Conservation (phyloP, 2,888 invertebrate species). For the Crocallis elinguaria region DNA sequence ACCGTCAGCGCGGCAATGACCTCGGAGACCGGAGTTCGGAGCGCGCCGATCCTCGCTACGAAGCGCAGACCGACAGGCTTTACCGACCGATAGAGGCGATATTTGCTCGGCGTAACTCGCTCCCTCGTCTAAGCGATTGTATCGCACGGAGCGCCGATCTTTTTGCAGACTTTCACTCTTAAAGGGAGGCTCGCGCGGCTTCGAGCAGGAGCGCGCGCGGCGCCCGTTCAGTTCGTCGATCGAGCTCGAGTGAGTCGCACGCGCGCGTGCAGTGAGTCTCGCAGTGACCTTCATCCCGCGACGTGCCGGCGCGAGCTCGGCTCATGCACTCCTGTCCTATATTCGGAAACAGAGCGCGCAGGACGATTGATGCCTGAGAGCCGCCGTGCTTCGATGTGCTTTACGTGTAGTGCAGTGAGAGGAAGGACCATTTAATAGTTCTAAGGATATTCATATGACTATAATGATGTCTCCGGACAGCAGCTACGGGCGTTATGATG, state of each 20-base stretch:
- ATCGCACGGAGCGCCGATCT: slow-evolving; percentile 80
- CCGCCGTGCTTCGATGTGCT: slow-evolving; percentile 68
- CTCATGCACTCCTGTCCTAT: slow-evolving; percentile 75
- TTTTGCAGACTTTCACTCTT: slow-evolving; percentile 86
- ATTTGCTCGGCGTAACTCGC: slow-evolving; percentile 70
- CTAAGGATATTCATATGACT: slow-evolving; percentile 63
- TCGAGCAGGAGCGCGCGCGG: slow-evolving; percentile 75
- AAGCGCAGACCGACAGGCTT: slow-evolving; percentile 82
- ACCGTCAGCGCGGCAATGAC: slow-evolving; percentile 90
- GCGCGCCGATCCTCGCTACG: slow-evolving; percentile 88
- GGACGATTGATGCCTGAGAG: slow-evolving; percentile 56
- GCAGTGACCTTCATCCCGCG: slow-evolving; percentile 80
- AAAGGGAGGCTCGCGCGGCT: slow-evolving; percentile 74
- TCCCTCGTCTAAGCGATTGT: slow-evolving; percentile 76
- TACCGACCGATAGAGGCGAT: slow-evolving; percentile 79
- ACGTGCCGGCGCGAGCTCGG: slow-evolving; percentile 66
- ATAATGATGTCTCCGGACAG: slow-evolving; percentile 89
- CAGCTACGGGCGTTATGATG: slow-evolving; percentile 84
- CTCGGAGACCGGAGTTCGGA: slow-evolving; percentile 92
- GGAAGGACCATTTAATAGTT: slow-evolving; percentile 63
- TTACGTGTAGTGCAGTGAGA: slow-evolving; percentile 78
- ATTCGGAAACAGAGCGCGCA: slow-evolving; percentile 64
- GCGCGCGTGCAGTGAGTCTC: slow-evolving; percentile 70
- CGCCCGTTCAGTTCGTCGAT: slow-evolving; percentile 83
- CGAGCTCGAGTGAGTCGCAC: slow-evolving; percentile 83